Percentiles rank a stretch among this genome's conserved stretches.
phyloP scores from a whole-genome alignment of 1,140 invertebrate species.

The Latrodectus geometricus region DNA sequence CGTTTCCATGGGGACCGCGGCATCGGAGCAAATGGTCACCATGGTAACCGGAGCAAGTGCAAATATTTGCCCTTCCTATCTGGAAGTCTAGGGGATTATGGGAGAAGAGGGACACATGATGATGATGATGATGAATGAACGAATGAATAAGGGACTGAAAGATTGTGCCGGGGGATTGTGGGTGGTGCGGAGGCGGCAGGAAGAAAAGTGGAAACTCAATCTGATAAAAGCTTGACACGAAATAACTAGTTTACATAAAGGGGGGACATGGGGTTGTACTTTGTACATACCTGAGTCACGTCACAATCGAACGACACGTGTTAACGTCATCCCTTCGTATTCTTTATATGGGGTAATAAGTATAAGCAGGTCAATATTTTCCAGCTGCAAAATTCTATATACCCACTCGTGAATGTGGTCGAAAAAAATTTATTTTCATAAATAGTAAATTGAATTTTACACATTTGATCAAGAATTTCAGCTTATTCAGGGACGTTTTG shows the following conservation, averaged over 20 bases:
- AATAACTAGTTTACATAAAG: constrained; percentile 61
- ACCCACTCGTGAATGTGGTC: constrained; percentile 14
- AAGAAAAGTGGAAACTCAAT: constrained; percentile 62
- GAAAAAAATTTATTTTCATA: not conserved
- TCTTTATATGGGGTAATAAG: constrained; percentile 46
- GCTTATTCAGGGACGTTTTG: not conserved
- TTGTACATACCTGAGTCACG: constrained; percentile 51
- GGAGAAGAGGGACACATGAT: constrained; percentile 60
- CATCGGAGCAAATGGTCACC: constrained; percentile 55
- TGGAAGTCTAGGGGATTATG: constrained; percentile 57
- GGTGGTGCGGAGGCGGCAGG: not conserved
- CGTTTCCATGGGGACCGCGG: constrained; percentile 53
- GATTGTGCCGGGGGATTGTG: not conserved
- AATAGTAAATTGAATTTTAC: constrained; percentile 21
- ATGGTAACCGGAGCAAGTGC: constrained; percentile 54
- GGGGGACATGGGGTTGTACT: constrained; percentile 9
- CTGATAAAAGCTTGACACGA: constrained; percentile 62
- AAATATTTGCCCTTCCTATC: constrained; percentile 62
- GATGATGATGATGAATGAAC: constrained; percentile 62
- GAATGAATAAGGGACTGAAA: constrained; percentile 45
- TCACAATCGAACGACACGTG: constrained; percentile 43
- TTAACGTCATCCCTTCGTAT: constrained; percentile 45
- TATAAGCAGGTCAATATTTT: constrained; percentile 38
- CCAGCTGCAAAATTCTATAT: constrained; percentile 3
- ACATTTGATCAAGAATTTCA: not conserved